Evolutionary conservation across 2,888 invertebrate species (phyloP).

Genomic region (Cheilosia vernalis): DNA sequence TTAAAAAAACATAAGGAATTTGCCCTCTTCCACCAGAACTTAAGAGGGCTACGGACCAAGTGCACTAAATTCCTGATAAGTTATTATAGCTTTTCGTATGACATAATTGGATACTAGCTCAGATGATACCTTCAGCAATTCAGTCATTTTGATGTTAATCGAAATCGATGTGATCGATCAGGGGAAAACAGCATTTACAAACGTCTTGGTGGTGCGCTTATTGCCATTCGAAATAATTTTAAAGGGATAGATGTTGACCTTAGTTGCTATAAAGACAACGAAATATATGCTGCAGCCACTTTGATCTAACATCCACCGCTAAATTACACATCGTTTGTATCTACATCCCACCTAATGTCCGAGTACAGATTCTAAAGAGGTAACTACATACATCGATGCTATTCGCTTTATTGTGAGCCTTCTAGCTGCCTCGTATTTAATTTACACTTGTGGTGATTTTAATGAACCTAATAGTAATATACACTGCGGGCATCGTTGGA

Average conservation of each 20-base stretch:
- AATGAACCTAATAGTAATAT: not conserved
- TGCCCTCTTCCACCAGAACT: too few relatives aligned
- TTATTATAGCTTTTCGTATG: not conserved
- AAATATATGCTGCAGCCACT: too few relatives aligned
- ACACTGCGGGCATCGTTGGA: not conserved
- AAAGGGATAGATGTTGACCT: not conserved
- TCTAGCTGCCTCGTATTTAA: not conserved
- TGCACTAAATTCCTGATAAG: too few relatives aligned
- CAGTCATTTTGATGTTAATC: not conserved
- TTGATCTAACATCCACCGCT: not conserved
- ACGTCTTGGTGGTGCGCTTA: too few relatives aligned
- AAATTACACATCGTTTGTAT: slow-evolving; percentile 1
- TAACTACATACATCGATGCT: not conserved
- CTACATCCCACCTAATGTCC: not conserved
- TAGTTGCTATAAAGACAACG: not conserved
- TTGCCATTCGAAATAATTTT: not conserved
- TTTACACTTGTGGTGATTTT: not conserved
- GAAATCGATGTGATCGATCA: not conserved
- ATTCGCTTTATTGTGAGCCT: not conserved
- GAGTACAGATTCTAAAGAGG: not conserved
- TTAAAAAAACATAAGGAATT: too few relatives aligned
- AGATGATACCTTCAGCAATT: not conserved
- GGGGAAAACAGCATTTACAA: not conserved
- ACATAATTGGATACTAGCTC: not conserved
- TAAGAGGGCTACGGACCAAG: too few relatives aligned